Evolutionary conservation across 1,140 invertebrate genomes (phyloP).

Genomic region (Drosophila kikkawai): DNA sequence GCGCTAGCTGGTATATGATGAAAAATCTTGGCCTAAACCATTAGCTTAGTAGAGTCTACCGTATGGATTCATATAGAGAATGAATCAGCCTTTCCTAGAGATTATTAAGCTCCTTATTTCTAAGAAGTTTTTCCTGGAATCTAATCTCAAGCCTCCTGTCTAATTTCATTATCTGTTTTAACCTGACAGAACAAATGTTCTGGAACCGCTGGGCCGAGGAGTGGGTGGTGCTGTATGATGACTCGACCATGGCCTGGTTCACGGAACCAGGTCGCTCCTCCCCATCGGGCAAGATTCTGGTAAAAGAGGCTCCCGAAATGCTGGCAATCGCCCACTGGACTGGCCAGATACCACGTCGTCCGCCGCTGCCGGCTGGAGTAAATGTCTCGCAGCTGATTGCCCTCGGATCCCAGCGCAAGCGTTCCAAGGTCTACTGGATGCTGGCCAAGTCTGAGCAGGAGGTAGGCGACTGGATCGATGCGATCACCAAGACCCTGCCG

Average conservation of each 20-base stretch:
- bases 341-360: conserved; percentile 89
- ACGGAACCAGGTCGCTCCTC: conserved; percentile 86
- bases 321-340: conserved; percentile 92
- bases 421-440: conserved; percentile 88
- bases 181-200: conserved; percentile 88
- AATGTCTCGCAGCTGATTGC: conserved; percentile 90
- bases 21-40: conserved; percentile 6
- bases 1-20: conserved; percentile 9
- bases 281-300: conserved; percentile 85
- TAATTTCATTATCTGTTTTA: not conserved
- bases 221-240: conserved; percentile 92
- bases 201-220: conserved; percentile 92
- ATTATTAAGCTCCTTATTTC: not conserved
- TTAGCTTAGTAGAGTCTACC: not conserved
- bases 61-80: not conserved
- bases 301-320: conserved; percentile 91
- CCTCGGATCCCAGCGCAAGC: conserved; percentile 87
- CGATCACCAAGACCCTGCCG: conserved; percentile 89
- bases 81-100: not conserved
- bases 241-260: conserved; percentile 92
- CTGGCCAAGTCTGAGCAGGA: conserved; percentile 88
- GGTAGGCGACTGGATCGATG: conserved; percentile 90
- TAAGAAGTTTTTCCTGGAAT: not conserved
- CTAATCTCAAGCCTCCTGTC: not conserved
- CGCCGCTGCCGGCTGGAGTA: conserved; percentile 88